Conservation (phyloP, 2,888 invertebrate species). For the Apotomis turbidana region DNA sequence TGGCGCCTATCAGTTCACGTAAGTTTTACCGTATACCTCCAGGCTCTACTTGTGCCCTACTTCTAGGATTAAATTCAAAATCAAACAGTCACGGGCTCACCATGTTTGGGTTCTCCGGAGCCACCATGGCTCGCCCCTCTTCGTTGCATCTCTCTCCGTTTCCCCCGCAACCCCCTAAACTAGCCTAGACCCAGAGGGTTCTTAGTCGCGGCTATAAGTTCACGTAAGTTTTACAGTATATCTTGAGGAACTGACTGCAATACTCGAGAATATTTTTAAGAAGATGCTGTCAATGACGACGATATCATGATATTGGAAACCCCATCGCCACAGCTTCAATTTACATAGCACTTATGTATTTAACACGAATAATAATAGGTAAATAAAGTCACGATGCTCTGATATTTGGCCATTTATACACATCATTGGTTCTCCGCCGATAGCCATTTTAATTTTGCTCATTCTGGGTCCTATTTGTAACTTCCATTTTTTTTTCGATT, state of each 20-base stretch:
- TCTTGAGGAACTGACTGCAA: background rate
- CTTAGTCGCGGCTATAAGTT: conserved; percentile 59
- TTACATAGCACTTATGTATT: too few relatives aligned
- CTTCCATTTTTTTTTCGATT: background rate
- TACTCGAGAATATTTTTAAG: background rate
- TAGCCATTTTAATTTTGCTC: too few relatives aligned
- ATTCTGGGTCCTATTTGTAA: background rate
- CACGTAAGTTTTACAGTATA: conserved; percentile 53
- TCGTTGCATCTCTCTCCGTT: conserved; percentile 46
- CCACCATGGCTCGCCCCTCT: conserved; percentile 72
- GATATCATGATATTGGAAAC: too few relatives aligned
- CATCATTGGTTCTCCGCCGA: too few relatives aligned
- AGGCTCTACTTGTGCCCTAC: too few relatives aligned
- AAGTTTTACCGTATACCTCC: conserved; percentile 44
- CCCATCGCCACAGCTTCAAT: too few relatives aligned
- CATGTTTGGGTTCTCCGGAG: conserved; percentile 78
- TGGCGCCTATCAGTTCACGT: conserved; percentile 58
- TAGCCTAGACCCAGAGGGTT: conserved; percentile 48
- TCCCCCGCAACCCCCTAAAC: conserved; percentile 49
- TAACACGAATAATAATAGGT: too few relatives aligned
- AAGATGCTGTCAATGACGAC: too few relatives aligned
- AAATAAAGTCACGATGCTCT: too few relatives aligned
- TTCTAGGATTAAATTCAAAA: conserved; percentile 55
- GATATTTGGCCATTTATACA: too few relatives aligned
- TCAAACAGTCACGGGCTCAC: conserved; percentile 77